Base-by-base conservation (phyloP, 2,113 vertebrate genomes). In the Podocnemis expansa region DNA sequence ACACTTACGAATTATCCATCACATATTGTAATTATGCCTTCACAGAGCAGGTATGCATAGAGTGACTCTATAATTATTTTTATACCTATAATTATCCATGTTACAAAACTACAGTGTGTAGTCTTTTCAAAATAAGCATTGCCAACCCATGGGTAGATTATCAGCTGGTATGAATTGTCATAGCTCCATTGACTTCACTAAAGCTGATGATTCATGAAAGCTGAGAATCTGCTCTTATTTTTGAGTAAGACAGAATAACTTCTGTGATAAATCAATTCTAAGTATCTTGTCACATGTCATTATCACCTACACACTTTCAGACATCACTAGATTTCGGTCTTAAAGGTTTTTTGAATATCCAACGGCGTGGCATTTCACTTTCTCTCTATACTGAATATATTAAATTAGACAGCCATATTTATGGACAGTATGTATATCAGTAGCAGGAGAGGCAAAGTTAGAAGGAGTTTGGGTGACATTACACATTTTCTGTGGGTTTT, bases 141-240 rank as follows among this genome's bases (percentile, higher is more conserved):
- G 78, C 89, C 88, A 95, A 73, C 86, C 88, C 95, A 80, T 14
- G 6, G 45, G 51, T 73, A 58, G 70, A 91, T 96, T 84, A 16
- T 2, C 43, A 81, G 86, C 78, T 89, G 94, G 60, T 89, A 73
- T 91, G 88, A 97, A 87, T 89, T 96, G 88, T 87, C 63, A 84
- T 70, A 70, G 63, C 34, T 70, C 63, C n/a, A 16, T 92, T 91
- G 86, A n/a, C 88, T 93, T 96, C 94, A 97, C 31, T 87, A 82
- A 82, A 96, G 52, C 86, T 96, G 70, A 4, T 60, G 92, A 80
- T n/a, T 96, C 95, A 94, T 1, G 3, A 82, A 91, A 96, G 82
- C 86, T 29, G 82, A 84, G 73, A 43, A 96, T 91, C 24, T 88
- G 27, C 34, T 22, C 47, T 38, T 80, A 34, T 78, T 82, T 90